A percentile compares a stretch with the other conserved stretches of the same genome.
Conservation (phyloP, 2,888 invertebrate genomes). For the Netelia melanura region DNA sequence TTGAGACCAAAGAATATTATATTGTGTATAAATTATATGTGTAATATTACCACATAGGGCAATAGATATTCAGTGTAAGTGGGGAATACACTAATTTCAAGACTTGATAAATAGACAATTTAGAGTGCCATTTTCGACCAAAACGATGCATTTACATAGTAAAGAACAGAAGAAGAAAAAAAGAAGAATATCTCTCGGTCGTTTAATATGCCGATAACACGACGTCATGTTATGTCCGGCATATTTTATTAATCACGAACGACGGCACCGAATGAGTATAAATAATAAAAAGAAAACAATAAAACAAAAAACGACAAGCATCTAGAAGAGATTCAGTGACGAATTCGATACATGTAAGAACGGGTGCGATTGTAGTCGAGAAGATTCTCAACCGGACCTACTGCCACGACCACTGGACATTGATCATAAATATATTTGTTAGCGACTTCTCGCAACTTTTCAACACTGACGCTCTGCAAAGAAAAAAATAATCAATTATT, state of each 20-base stretch:
- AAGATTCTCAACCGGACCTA: conserved; percentile 85
- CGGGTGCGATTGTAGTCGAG: conserved; percentile 84
- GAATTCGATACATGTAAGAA: conserved; percentile 78
- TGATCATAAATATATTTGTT: conserved; percentile 84
- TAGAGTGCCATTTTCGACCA: conserved; percentile 68
- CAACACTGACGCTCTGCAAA: conserved; percentile 63
- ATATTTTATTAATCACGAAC: conserved; percentile 43
- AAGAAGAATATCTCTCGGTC: conserved; percentile 9
- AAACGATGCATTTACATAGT: conserved; percentile 66
- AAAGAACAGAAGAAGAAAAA: background rate
- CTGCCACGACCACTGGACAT: conserved; percentile 84
- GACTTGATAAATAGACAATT: conserved; percentile 65
- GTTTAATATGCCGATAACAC: conserved; percentile 16
- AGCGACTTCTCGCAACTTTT: conserved; percentile 72
- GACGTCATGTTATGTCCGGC: conserved; percentile 20
- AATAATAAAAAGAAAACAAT: conserved; percentile 41
- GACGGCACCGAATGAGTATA: conserved; percentile 45
- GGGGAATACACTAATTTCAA: conserved; percentile 57
- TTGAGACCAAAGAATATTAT: conserved; percentile 82
- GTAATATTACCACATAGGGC: conserved; percentile 70
- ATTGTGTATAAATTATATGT: conserved; percentile 77
- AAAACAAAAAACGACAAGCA: background rate
- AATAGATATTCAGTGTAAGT: conserved; percentile 68
- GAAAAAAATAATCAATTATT: conserved; percentile 6
- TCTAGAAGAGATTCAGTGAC: conserved; percentile 51